phyloP scores from a whole-genome alignment of 2,888 invertebrate genomes.

The Scrobipalpa atriplicella region DNA sequence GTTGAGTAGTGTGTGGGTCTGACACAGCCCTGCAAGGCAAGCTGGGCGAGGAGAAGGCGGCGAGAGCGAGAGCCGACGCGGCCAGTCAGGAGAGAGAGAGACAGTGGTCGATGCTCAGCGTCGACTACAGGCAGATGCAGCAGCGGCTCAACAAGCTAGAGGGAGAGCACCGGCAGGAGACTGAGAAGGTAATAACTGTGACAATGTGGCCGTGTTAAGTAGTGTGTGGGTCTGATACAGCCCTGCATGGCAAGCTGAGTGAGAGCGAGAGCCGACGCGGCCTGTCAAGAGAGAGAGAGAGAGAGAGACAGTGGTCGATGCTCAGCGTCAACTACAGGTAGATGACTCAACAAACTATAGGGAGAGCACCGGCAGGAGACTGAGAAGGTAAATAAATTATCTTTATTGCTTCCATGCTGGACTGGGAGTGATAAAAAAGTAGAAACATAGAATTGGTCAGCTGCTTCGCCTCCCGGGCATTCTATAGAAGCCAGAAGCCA shows the following conservation, averaged over 20 bases:
- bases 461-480: too few relatives aligned
- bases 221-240: conserved; percentile 63
- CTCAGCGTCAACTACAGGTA: conserved; percentile 97
- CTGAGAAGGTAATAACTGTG: conserved; percentile 86
- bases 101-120: conserved; percentile 96
- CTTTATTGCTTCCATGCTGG: too few relatives aligned
- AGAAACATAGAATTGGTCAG: too few relatives aligned
- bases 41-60: conserved; percentile 94
- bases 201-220: conserved; percentile 3
- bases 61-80: conserved; percentile 93
- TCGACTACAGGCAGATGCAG: conserved; percentile 97
- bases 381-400: conserved; percentile 93
- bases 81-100: conserved; percentile 96
- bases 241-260: conserved; percentile 95
- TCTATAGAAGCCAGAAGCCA: too few relatives aligned
- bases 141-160: conserved; percentile 94
- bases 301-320: conserved; percentile 97
- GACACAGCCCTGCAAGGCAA: conserved; percentile 92
- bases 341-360: conserved; percentile 93
- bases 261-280: too few relatives aligned
- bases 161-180: conserved; percentile 95
- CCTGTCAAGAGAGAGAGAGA: too few relatives aligned
- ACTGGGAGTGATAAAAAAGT: too few relatives aligned
- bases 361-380: conserved; percentile 95
- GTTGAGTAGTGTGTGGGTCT: conserved; percentile 23